Conservation (phyloP, 1,140 invertebrate genomes). For the Aphaenogaster ashmeadi region DNA sequence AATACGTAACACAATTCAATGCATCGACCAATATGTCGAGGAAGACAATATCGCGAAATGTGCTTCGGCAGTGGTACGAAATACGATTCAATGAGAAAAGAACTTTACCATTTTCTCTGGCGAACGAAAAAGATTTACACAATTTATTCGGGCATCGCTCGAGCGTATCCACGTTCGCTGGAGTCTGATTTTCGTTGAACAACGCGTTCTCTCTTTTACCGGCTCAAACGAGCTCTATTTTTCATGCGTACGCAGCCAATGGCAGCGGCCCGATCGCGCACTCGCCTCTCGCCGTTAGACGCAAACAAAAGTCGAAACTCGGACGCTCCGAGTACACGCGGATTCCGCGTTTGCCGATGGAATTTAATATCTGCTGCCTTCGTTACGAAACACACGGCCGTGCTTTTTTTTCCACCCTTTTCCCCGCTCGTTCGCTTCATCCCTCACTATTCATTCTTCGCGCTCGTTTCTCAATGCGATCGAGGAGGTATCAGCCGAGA, state of each 20-base stretch:
- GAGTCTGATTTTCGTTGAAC: slow-evolving; percentile 52
- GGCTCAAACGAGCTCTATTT: slow-evolving; percentile 71
- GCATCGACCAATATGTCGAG: slow-evolving; percentile 20
- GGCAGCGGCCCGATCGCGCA: slow-evolving; percentile 53
- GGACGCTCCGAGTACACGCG: slow-evolving; percentile 69
- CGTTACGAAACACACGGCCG: slow-evolving; percentile 72
- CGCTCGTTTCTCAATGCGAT: slow-evolving; percentile 55
- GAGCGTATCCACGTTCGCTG: slow-evolving; percentile 35
- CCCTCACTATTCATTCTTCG: slow-evolving; percentile 51
- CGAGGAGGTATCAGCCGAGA: slow-evolving; percentile 52
- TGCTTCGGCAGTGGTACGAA: slow-evolving; percentile 37
- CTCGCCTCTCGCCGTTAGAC: slow-evolving; percentile 55
- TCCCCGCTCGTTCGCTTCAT: slow-evolving; percentile 17
- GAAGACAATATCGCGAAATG: slow-evolving; percentile 50
- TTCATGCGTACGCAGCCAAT: slow-evolving; percentile 65
- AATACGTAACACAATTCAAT: slow-evolving; percentile 31
- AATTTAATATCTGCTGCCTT: slow-evolving; percentile 77
- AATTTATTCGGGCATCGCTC: slow-evolving; percentile 45
- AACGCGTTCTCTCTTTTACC: slow-evolving; percentile 48
- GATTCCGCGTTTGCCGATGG: slow-evolving; percentile 75
- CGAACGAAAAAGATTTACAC: slow-evolving; percentile 62
- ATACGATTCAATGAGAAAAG: slow-evolving; percentile 55
- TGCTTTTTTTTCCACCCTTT: slow-evolving; percentile 61
- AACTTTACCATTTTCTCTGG: slow-evolving; percentile 55
- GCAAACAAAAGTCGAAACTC: slow-evolving; percentile 76